Evolutionary conservation across 2,797 vertebrate species (phyloP).

Genomic region (Chiropotes sagulatus): DNA sequence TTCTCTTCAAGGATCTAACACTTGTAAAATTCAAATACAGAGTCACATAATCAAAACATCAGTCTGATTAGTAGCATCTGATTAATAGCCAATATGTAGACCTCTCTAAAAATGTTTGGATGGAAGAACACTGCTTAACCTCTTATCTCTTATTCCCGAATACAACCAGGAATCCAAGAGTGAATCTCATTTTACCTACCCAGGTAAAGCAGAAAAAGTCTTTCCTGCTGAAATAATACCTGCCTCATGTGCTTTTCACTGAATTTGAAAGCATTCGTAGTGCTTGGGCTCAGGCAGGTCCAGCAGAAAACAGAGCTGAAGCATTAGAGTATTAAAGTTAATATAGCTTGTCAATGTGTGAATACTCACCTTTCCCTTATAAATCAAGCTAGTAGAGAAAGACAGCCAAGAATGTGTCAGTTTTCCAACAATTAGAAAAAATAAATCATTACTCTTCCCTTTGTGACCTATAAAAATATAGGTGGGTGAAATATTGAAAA

Average conservation of each 20-base stretch:
- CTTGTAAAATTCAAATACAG: not conserved
- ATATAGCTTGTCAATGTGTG: not conserved
- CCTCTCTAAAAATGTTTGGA: not conserved
- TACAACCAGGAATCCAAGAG: not conserved
- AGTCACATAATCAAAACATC: not conserved
- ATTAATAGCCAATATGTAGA: not conserved
- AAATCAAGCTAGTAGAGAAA: not conserved
- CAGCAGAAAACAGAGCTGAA: not conserved
- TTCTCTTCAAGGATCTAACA: not conserved
- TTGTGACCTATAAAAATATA: not conserved
- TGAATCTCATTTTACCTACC: not conserved
- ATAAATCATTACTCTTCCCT: not conserved
- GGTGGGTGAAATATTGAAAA: not conserved
- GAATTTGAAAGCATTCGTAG: not conserved
- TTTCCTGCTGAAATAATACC: not conserved
- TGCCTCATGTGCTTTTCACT: not conserved
- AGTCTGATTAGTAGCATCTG: not conserved
- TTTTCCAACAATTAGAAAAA: slow-evolving; percentile 16
- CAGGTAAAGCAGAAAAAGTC: not conserved
- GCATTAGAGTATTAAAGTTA: not conserved
- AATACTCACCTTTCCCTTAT: slow-evolving; percentile 4
- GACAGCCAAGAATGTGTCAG: not conserved
- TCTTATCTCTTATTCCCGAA: not conserved
- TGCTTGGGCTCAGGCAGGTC: not conserved
- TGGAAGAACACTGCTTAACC: not conserved